Evolutionary conservation across 2,888 invertebrate species (phyloP), one percentile per base, ranked within the genome.

Genomic region (Corbicula japonica): DNA sequence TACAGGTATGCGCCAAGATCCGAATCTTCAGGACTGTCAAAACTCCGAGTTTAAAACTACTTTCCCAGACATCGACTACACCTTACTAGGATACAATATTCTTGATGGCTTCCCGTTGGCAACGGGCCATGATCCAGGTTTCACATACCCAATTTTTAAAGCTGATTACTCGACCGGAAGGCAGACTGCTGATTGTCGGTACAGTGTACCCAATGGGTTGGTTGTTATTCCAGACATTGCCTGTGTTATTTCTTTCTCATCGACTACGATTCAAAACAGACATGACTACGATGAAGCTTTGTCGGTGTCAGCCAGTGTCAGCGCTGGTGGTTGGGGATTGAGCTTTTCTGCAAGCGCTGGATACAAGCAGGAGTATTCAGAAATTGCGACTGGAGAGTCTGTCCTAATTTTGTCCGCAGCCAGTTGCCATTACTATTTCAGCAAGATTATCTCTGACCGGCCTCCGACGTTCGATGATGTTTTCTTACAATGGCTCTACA

Each of bases 141-240:
- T 66, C 32, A 72, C 72, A 10, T 61, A 28, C 8, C 72, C 72
- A 1, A 72, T 72, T 21, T 72, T 72, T 34, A 18, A 32, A 5
- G 44, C 54, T 5, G 63, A 63, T 56, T 56, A 72, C 54, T 32
- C 34, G 18, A n/a, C 18, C 18, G n/a, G 23, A 4, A n/a, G 23
- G 1, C 54, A 54, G 34, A 56, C 54, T 63, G n/a, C n/a, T n/a
- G n/a, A n/a, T n/a, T n/a, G n/a, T n/a, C n/a, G n/a, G n/a, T n/a
- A n/a, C n/a, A n/a, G 48, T 35, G 54, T 76, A 23, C 76, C 63
- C 8, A 50, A 52, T 30, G 76, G 76, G 18, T 28, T 54, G 6
- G 56, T 69, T 35, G n/a, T 76, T n/a, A 58, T 76, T 15, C 76
- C 76, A 1, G 58, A 76, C 30, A 50, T 76, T n/a, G 69, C 63